phyloP scores from a whole-genome alignment of 2,113 vertebrate genomes.

The Ptychochromis oligacanthus region DNA sequence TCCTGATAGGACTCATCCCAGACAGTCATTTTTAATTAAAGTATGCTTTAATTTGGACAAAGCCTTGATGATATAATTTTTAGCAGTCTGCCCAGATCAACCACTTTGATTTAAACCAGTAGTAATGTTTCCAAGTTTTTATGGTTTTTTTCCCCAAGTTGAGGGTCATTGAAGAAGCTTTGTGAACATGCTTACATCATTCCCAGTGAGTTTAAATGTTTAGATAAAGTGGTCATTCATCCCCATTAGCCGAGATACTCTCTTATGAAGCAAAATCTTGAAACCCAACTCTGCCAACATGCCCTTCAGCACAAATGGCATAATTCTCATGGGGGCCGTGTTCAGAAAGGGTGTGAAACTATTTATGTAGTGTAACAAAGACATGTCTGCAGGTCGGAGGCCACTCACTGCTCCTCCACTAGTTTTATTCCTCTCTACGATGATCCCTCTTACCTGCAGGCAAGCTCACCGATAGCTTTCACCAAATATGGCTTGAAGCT shows the following conservation, averaged over 20 bases:
- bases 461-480: constrained; percentile 56
- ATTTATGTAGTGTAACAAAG: constrained; percentile 56
- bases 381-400: constrained; percentile 29
- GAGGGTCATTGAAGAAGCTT: neutral
- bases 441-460: constrained; percentile 61
- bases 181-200: constrained; percentile 8
- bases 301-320: constrained; percentile 6
- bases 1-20: neutral
- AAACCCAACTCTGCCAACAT: constrained; percentile 30
- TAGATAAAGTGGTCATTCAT: constrained; percentile 48
- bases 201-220: constrained; percentile 25
- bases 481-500: constrained; percentile 25
- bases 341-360: constrained; percentile 47
- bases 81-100: neutral
- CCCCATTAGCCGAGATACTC: constrained; percentile 43
- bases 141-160: neutral
- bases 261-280: constrained; percentile 24
- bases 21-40: neutral
- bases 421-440: neutral
- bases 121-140: neutral
- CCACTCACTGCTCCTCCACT: constrained; percentile 22
- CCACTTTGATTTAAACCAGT: neutral
- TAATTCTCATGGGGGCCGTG: constrained; percentile 11
- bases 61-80: neutral
- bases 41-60: neutral